Base-by-base conservation (phyloP, 2,797 vertebrate genomes). In the Falco berigora region DNA sequence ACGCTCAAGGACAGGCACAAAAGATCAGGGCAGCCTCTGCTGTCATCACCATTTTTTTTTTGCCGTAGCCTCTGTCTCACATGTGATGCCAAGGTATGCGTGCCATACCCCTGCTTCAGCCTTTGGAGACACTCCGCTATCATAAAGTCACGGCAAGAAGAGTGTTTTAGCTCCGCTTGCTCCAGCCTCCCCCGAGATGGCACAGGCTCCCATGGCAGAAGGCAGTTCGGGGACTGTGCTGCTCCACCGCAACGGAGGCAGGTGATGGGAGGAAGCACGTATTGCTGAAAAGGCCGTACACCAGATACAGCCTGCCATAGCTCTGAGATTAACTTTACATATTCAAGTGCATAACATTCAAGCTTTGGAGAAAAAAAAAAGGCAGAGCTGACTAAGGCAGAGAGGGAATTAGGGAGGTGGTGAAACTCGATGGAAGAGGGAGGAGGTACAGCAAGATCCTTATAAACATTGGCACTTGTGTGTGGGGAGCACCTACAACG, bases 371-470 rank as follows among this genome's bases (percentile, higher is more conserved):
- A 22, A 18, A 44, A 32, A 25, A 14, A 44, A 28, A 68, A 94
- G 95, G 96, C 95, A 79, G 91, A 93, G 86, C 88, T 72, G 77
- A 81, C 62, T 91, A 83, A 96, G 95, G 96, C 95, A 94, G 92
- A 89, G 28, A 24, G 71, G 42, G 67, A 55, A 49, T 25, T 22
- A 40, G 27, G 56, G 81, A 94, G 78, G 92, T 0, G 8, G 81
- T 82, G 61, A 69, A 91, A 82, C 5, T 34, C 4, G 8, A 75
- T 4, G 42, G 92, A 38, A 87, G 84, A 55, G 19, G 63, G 14
- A 38, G 71, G 63, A 63, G 79, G 77, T 10, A 69, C 63, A 63
- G 32, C 9, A 12, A 75, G 84, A 63, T 40, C 68, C 78, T 28
- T 2, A 34, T 1, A 19, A 87, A 85, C 77, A 34, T 4, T 12